These are phyloP conservation scores for Drosophila obscura DNA, from an alignment of 1,140 invertebrate species.

Conservation along the genomic window DNA sequence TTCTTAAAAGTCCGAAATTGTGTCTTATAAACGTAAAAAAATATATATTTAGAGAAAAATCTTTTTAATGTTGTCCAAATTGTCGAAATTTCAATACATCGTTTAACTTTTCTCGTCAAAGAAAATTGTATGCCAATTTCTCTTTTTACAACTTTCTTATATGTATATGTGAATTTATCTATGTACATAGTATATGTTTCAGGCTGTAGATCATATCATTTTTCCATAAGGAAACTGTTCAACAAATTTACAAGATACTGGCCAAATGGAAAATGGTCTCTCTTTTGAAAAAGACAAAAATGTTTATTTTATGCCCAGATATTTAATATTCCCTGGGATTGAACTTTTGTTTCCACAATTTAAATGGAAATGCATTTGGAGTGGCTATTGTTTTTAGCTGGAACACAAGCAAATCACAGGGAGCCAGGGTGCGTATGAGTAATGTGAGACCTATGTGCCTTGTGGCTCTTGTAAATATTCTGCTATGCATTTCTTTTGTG, in stretches of 20 bases:
- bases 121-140: no score
- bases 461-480: not conserved
- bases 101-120: no score
- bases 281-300: constrained; percentile 1
- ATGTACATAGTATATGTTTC: no score
- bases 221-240: no score
- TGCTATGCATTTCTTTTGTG: constrained; percentile 55
- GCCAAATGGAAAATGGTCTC: not conserved
- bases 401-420: constrained; percentile 33
- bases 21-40: no score
- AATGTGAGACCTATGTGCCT: constrained; percentile 48
- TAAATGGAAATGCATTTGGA: constrained; percentile 24
- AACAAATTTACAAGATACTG: not conserved
- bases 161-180: no score
- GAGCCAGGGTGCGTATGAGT: constrained; percentile 67
- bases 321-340: not conserved
- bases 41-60: no score
- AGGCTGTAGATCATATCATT: no score
- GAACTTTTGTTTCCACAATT: constrained; percentile 8
- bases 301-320: constrained; percentile 1
- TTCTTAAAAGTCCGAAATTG: no score
- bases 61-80: no score
- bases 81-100: no score
- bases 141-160: no score
- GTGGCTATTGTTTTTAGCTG: constrained; percentile 39